Evolutionary conservation across 2,113 vertebrate species (phyloP).

Genomic region (Brachyhypopomus occidentalis): DNA sequence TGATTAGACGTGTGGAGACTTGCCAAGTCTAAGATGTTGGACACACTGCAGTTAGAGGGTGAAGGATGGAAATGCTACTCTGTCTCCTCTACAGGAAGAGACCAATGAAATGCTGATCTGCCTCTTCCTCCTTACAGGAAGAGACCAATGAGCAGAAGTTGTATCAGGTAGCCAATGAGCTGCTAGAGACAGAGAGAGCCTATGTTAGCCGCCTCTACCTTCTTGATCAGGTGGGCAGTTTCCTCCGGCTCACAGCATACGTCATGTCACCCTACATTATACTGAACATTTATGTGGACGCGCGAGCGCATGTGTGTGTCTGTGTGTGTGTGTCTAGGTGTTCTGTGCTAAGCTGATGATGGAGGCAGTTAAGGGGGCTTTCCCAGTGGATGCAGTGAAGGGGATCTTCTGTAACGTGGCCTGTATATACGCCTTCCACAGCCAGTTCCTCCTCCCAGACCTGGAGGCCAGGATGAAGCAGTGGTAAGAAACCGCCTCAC

Average conservation of each 20-base stretch:
- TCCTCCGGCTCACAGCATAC: background rate
- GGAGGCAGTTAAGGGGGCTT: constrained; percentile 77
- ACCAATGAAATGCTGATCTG: constrained; percentile 43
- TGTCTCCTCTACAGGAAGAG: constrained; percentile 38
- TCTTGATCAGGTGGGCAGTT: constrained; percentile 78
- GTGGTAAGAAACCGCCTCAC: constrained; percentile 71
- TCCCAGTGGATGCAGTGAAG: constrained; percentile 82
- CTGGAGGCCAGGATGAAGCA: constrained; percentile 79
- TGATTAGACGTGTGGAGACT: too few relatives aligned
- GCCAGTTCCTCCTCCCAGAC: constrained; percentile 85
- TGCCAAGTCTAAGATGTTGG: too few relatives aligned
- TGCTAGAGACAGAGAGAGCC: constrained; percentile 85
- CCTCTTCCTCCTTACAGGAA: constrained; percentile 15
- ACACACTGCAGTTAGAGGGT: too few relatives aligned
- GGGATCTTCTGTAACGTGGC: constrained; percentile 91
- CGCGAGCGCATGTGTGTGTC: background rate
- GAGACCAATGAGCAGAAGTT: constrained; percentile 72
- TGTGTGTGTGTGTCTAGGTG: constrained; percentile 66
- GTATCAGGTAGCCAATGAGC: constrained; percentile 76
- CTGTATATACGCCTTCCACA: constrained; percentile 87
- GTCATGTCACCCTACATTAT: background rate
- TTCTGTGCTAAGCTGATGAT: constrained; percentile 80
- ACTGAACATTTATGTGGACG: background rate
- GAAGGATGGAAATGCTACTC: background rate
- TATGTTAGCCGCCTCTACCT: constrained; percentile 85